Evolutionary conservation across 2,797 vertebrate species (phyloP).

Genomic region (Eidolon dupreanum): DNA sequence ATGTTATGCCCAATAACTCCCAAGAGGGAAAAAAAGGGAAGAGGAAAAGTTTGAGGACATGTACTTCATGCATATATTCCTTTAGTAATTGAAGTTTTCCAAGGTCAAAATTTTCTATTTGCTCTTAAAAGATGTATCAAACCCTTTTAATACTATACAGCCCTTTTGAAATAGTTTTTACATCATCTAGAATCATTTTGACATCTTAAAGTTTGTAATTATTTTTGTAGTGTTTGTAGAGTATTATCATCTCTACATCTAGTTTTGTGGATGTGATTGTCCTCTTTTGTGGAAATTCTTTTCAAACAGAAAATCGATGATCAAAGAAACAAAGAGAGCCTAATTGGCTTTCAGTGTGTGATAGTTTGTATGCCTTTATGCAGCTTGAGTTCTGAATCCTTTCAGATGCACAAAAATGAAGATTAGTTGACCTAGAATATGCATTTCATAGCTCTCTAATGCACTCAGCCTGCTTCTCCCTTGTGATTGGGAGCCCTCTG

Average conservation of each 20-base stretch:
- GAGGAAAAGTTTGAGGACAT: background rate
- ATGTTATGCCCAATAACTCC: background rate
- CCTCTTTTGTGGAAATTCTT: conserved; percentile 1
- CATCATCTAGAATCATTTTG: background rate
- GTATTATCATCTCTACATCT: background rate
- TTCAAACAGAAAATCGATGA: background rate
- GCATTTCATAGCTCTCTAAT: background rate
- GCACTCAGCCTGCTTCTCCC: background rate
- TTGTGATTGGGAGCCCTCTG: background rate
- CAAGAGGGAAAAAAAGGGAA: background rate
- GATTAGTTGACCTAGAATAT: background rate
- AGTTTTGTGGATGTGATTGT: background rate
- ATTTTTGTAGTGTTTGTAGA: background rate
- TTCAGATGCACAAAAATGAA: background rate
- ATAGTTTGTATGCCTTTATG: background rate
- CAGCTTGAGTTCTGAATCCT: background rate
- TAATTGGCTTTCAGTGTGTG: background rate
- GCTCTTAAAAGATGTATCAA: background rate
- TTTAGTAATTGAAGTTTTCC: background rate
- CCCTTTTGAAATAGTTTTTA: background rate
- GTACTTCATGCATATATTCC: background rate
- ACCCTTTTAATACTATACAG: background rate
- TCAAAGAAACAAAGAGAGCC: conserved; percentile 3
- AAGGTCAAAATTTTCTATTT: background rate
- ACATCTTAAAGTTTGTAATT: background rate